Evolutionary conservation across 2,888 invertebrate species (phyloP).

Genomic region (Antheraea assamensis): DNA sequence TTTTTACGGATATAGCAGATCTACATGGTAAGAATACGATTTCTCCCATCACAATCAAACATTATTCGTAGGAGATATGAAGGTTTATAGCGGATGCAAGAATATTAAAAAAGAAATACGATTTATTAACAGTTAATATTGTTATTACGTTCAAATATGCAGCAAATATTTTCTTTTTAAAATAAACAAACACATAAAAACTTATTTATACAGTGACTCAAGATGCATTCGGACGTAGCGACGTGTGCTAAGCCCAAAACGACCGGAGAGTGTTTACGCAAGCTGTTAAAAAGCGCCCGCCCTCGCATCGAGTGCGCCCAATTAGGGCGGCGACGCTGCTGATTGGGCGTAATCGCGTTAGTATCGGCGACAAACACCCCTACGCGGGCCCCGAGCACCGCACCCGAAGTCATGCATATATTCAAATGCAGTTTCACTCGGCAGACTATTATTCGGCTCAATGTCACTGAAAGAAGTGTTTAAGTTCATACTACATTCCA

Average conservation of each 20-base stretch:
- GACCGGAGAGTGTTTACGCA: conserved; percentile 63
- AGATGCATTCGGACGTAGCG: conserved; percentile 21
- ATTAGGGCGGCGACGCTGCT: conserved; percentile 78
- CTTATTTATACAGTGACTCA: conserved; percentile 10
- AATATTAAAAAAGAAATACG: not conserved
- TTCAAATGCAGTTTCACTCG: conserved; percentile 21
- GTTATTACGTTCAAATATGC: too few species aligned
- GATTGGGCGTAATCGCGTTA: conserved; percentile 81
- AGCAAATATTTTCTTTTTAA: not conserved
- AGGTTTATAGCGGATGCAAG: too few species aligned
- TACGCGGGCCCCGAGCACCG: conserved; percentile 42
- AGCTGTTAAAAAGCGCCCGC: conserved; percentile 77
- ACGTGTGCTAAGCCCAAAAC: conserved; percentile 24
- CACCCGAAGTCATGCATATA: conserved; percentile 34
- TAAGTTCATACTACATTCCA: not conserved
- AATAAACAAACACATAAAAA: not conserved
- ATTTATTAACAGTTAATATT: not conserved
- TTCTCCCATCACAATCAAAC: too few species aligned
- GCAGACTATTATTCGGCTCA: not conserved
- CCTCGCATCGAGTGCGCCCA: conserved; percentile 73
- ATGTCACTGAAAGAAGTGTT: not conserved
- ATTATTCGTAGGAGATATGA: too few species aligned
- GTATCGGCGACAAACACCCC: conserved; percentile 71
- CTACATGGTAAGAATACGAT: too few species aligned
- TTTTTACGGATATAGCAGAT: too few species aligned